Evolutionary conservation across 2,113 vertebrate species (phyloP).

Genomic region (Baryphthengus martii): DNA sequence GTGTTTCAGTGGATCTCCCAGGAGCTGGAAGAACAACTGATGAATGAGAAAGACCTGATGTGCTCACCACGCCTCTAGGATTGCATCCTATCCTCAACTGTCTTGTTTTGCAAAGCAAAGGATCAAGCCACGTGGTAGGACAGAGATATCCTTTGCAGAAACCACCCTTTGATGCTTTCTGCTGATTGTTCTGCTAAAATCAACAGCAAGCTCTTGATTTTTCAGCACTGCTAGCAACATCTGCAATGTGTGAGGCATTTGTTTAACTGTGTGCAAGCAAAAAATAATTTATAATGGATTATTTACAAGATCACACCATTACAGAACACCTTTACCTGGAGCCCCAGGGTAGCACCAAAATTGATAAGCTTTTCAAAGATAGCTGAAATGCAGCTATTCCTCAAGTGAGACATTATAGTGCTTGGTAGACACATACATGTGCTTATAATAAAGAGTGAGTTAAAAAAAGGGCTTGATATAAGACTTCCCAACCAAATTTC

Average conservation of each 20-base stretch:
- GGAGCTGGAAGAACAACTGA: not conserved
- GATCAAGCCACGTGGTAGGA: not conserved
- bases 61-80: not conserved
- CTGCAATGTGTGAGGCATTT: not conserved
- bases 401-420: not conserved
- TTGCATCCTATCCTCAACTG: not conserved
- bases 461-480: not conserved
- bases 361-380: not conserved
- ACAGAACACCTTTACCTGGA: not conserved
- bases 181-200: not conserved
- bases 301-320: not conserved
- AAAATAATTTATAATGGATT: not conserved
- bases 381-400: not conserved
- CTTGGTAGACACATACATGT: not conserved
- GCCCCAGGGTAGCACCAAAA: not conserved
- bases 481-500: not conserved
- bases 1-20: slow-evolving; percentile 13
- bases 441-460: not conserved
- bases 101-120: not conserved
- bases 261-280: not conserved
- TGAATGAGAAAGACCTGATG: not conserved
- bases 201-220: not conserved
- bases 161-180: not conserved
- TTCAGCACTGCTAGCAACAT: not conserved
- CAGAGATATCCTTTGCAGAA: not conserved